Base-by-base conservation (phyloP, 2,113 vertebrate genomes). In the Pycnonotus jocosus region DNA sequence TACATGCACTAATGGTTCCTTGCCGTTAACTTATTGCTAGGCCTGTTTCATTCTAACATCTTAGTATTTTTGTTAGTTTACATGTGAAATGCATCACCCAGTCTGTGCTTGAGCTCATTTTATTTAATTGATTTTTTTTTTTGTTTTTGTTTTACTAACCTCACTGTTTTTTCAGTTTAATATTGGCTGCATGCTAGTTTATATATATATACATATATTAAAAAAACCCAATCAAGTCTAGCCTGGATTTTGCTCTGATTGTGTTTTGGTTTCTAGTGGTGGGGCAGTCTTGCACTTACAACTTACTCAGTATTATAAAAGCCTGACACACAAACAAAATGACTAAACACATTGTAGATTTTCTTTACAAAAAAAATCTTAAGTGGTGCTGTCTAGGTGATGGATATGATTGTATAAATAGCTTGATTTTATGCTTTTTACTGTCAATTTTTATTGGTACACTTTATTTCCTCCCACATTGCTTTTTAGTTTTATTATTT, bases 1-100 rank as follows among this genome's bases (percentile, higher is more conserved):
- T 98, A 98, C 98, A 98, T 98, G 98, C 99, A 99, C 98, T 99
- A 99, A 99, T 98, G 98, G 98, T 98, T 98, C 98, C 98, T 98
- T 98, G 98, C 97, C 98, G 98, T 98, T 98, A 98, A 98, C 98
- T 97, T 98, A 98, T 91, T 98, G 98, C 98, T 98, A 98, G 98
- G 98, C 99, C 98, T 99, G 98, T 98, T 98, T 98, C 98, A 98
- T 98, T 98, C 98, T 98, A 98, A 98, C 98, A 97, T 97, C 96
- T 97, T 97, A 98, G 97, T 97, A 92, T 98, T 98, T 98, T 97
- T 98, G 98, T 98, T 98, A 98, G 98, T 98, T 97, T 98, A 98
- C 98, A 98, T 98, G 98, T 98, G 98, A 98, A 98, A 98, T 98
- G 98, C 99, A 99, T 99, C 98, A 98, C 98, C 97, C 98, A 97